Evolutionary conservation across 2,888 invertebrate species (phyloP), one percentile per base, ranked within the genome.

Genomic region (Aleiodes testaceus): DNA sequence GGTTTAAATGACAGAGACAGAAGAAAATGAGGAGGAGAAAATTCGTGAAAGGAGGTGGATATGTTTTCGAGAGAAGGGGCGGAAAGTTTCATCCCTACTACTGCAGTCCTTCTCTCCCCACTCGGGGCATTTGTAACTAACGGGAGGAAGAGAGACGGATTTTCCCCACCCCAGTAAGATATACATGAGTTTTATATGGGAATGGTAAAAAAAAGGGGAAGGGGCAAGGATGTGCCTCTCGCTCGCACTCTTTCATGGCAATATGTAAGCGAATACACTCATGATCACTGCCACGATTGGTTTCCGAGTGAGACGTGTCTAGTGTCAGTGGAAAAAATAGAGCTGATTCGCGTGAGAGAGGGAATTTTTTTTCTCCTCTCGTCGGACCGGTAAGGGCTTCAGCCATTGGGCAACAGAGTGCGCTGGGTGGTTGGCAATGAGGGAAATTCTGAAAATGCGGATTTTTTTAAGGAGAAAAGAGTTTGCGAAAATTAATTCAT

Each of bases 281-380:
- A 70, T 81, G 77, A 78, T 63, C 70, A 76, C 77, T 77, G 77
- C 74, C 78, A 79, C 79, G 77, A 77, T 77, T 76, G 79, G 74
- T 80, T 74, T 76, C 67, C 66, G 66, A 67, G 45, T 63, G 63
- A 45, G 45, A 63, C 63, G 26, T 63, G 63, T 63, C 63, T 63
- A 63, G 22, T 63, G 63, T 20, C 63, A 45, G 20, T 14, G 45
- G 36, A 9, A 36, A 36, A 36, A 36, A 36, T 63, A 63, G 14
- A n/a, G 70, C 18, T 45, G n/a, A 16, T 22, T 70, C 47, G 30
- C 26, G 14, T 22, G 42, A 71, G 79, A 71, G 80, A 79, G 79
- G 80, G 78, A 72, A 75, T 55, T 78, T 78, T 72, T 79, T 75
- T 77, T 76, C 22, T 69, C 26, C 11, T 45, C 22, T 69, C 26